Percentiles rank a stretch among this genome's conserved stretches.
Evolutionary conservation across 2,113 vertebrate genomes (phyloP).

Genomic region (Lagopus muta): DNA sequence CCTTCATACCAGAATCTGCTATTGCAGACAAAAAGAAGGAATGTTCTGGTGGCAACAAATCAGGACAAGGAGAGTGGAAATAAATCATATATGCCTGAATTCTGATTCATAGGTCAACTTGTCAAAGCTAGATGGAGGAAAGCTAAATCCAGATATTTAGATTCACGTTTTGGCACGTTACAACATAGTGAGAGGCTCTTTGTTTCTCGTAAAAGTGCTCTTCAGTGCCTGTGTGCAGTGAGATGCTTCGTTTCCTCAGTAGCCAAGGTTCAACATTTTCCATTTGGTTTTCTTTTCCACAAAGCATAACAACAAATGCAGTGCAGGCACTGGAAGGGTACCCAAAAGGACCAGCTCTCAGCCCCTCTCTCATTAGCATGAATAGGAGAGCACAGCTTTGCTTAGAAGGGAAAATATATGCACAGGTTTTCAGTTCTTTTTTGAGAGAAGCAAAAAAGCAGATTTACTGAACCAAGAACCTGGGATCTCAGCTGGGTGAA

Average conservation of each 20-base stretch:
- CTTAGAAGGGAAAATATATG: background rate
- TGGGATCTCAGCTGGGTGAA: background rate
- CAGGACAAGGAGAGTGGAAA: background rate
- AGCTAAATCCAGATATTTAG: background rate
- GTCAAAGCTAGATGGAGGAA: background rate
- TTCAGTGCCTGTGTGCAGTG: background rate
- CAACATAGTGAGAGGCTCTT: background rate
- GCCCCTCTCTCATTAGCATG: background rate
- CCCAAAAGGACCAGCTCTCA: background rate
- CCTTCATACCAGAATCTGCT: background rate
- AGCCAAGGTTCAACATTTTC: background rate
- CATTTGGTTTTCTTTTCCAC: background rate
- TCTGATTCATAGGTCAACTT: background rate
- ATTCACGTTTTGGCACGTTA: background rate
- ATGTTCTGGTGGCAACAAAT: background rate
- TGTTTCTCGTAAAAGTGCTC: background rate
- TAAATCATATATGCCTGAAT: background rate
- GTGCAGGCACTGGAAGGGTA: background rate
- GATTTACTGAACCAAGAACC: conserved; percentile 22
- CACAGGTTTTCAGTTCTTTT: background rate
- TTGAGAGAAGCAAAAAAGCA: background rate
- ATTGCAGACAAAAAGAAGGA: background rate
- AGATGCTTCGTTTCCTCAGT: background rate
- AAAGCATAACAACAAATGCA: background rate
- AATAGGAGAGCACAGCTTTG: background rate